These are phyloP conservation scores for Tauraco hartlaubi DNA, from an alignment of 2,797 vertebrate genomes.

Conservation along the genomic window DNA sequence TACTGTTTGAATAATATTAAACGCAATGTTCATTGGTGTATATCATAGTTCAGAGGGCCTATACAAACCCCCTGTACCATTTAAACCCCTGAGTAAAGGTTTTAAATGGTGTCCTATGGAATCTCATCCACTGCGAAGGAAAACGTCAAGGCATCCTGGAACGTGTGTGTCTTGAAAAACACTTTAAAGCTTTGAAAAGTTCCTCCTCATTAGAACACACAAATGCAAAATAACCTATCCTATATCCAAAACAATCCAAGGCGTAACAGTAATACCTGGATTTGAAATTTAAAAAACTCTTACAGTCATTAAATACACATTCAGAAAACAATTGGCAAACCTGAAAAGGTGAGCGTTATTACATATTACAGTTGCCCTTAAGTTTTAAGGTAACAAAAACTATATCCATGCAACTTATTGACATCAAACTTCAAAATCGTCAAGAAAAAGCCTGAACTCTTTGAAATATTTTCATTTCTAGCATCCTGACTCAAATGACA, in stretches of 20 bases:
- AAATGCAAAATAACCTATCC: not conserved
- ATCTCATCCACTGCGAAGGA: not conserved
- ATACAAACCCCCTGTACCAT: not conserved
- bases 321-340: not conserved
- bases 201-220: not conserved
- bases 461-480: not conserved
- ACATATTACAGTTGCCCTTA: not conserved
- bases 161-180: not conserved
- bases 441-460: not conserved
- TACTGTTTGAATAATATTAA: not conserved
- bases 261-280: not conserved
- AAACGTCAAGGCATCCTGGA: not conserved
- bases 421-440: not conserved
- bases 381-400: not conserved
- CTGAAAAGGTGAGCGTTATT: not conserved
- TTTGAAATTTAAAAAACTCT: conserved; percentile 22
- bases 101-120: not conserved
- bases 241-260: conserved; percentile 10
- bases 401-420: not conserved
- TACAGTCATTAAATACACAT: not conserved
- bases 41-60: not conserved
- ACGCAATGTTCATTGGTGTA: not conserved
- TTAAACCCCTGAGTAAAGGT: not conserved
- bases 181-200: not conserved
- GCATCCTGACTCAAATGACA: not conserved